phyloP scores from a whole-genome alignment of 1,140 invertebrate species.

The Conopomorpha cramerella region DNA sequence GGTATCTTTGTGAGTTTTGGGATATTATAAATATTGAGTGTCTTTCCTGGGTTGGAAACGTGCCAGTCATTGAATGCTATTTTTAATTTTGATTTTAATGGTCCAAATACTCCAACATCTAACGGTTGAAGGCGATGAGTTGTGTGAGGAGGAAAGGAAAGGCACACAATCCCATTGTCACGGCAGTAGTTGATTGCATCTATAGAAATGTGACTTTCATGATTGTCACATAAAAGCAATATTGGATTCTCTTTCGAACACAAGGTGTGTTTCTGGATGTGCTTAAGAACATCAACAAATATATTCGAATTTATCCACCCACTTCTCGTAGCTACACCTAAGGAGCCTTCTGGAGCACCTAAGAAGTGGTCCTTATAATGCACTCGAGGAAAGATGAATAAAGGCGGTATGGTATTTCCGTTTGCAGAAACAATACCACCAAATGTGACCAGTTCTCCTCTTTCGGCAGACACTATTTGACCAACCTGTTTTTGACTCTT shows the following conservation, averaged over 20 bases:
- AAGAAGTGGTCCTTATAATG: slow-evolving; percentile 27
- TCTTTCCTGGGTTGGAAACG: slow-evolving; percentile 30
- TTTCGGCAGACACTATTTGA: slow-evolving; percentile 33
- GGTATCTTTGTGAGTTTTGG: slow-evolving; percentile 22
- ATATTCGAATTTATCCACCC: slow-evolving; percentile 54
- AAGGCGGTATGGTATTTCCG: slow-evolving; percentile 31
- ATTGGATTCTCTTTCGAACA: slow-evolving; percentile 24
- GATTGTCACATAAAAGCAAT: slow-evolving; percentile 6
- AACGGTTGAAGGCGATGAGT: slow-evolving; percentile 31
- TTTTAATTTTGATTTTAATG: slow-evolving; percentile 24
- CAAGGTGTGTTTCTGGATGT: slow-evolving; percentile 27
- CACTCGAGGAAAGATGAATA: slow-evolving; percentile 29
- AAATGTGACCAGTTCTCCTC: slow-evolving; percentile 34
- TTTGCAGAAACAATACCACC: slow-evolving; percentile 24
- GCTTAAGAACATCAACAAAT: slow-evolving; percentile 39
- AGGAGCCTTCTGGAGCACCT: slow-evolving; percentile 34
- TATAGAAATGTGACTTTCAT: slow-evolving; percentile 7
- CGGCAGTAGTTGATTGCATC: slow-evolving; percentile 5
- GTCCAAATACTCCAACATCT: slow-evolving; percentile 24
- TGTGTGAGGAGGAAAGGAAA: slow-evolving; percentile 12
- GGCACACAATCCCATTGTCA: slow-evolving; percentile 5
- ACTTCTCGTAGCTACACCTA: slow-evolving; percentile 31
- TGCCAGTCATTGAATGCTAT: slow-evolving; percentile 22
- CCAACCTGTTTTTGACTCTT: slow-evolving; percentile 31
- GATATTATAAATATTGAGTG: slow-evolving; percentile 24